Evolutionary conservation across 2,888 invertebrate genomes (phyloP).

Genomic region (Papilio elwesi): DNA sequence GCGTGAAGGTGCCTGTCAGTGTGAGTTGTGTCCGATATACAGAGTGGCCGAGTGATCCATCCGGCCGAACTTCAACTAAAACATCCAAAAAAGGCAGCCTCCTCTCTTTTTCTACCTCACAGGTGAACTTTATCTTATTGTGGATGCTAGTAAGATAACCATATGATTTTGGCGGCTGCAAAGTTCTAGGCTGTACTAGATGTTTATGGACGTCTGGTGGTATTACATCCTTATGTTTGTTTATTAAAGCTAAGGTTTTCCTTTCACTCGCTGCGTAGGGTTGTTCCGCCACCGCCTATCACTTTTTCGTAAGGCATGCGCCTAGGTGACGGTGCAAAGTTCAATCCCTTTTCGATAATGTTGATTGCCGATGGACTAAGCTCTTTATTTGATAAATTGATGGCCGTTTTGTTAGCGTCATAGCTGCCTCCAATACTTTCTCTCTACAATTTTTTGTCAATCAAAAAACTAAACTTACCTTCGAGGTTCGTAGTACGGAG

Average conservation of each 20-base stretch:
- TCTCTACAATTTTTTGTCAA: not conserved
- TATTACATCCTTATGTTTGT: not conserved
- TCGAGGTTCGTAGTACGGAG: too few species aligned
- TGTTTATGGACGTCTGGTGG: constrained; percentile 1
- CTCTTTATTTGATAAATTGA: not conserved
- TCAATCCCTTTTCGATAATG: not conserved
- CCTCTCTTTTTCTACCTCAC: too few species aligned
- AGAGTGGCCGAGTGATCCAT: too few species aligned
- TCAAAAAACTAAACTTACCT: not conserved
- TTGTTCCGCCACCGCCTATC: not conserved
- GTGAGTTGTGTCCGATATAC: too few species aligned
- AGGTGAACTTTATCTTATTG: too few species aligned
- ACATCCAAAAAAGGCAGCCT: too few species aligned
- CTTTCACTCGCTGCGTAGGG: not conserved
- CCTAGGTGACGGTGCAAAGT: not conserved
- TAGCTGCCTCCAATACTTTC: not conserved
- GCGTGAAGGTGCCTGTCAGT: not conserved
- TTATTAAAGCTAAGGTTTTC: not conserved
- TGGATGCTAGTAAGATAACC: too few species aligned
- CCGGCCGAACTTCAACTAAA: too few species aligned
- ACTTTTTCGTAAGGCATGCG: not conserved
- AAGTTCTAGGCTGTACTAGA: not conserved
- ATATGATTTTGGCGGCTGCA: not conserved
- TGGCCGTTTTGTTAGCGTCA: not conserved
- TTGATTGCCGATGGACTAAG: not conserved